phyloP scores from a whole-genome alignment of 2,888 invertebrate species.

The Vanessa cardui region DNA sequence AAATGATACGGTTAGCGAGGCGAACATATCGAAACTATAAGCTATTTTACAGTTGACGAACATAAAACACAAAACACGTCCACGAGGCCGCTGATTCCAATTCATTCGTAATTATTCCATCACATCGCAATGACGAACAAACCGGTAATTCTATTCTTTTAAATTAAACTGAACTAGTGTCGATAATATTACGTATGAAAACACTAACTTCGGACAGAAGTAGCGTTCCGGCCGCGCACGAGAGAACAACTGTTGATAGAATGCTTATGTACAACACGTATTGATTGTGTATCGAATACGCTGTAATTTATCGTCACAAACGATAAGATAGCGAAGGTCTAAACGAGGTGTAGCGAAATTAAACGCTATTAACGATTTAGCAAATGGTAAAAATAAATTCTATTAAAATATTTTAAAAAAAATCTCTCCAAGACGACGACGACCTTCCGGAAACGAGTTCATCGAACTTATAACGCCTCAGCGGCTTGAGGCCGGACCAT shows the following conservation, averaged over 20 bases:
- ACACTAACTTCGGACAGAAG: conserved; percentile 48
- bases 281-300: conserved; percentile 75
- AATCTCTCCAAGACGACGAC: conserved; percentile 25
- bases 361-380: conserved; percentile 17
- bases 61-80: conserved; percentile 26
- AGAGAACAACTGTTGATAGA: conserved; percentile 71
- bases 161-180: conserved; percentile 33
- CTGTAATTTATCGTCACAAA: conserved; percentile 70
- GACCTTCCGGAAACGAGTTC: conserved; percentile 43
- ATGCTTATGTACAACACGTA: conserved; percentile 60
- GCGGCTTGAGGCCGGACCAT: conserved; percentile 30
- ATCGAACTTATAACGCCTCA: conserved; percentile 42
- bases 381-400: conserved; percentile 1
- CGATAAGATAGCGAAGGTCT: conserved; percentile 66
- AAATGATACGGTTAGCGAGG: conserved; percentile 11
- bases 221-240: conserved; percentile 64
- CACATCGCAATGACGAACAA: conserved; percentile 24
- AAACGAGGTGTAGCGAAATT: conserved; percentile 34
- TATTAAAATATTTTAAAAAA: conserved; percentile 17
- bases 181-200: conserved; percentile 36
- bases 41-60: conserved; percentile 15
- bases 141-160: conserved; percentile 25
- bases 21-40: conserved; percentile 19
- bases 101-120: conserved; percentile 27
- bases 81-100: conserved; percentile 21